A percentile compares a stretch with the other conserved stretches of the same genome.
These are phyloP conservation scores for Phylloscopus whistleri DNA, from an alignment of 2,113 vertebrate genomes.

Conservation along the genomic window DNA sequence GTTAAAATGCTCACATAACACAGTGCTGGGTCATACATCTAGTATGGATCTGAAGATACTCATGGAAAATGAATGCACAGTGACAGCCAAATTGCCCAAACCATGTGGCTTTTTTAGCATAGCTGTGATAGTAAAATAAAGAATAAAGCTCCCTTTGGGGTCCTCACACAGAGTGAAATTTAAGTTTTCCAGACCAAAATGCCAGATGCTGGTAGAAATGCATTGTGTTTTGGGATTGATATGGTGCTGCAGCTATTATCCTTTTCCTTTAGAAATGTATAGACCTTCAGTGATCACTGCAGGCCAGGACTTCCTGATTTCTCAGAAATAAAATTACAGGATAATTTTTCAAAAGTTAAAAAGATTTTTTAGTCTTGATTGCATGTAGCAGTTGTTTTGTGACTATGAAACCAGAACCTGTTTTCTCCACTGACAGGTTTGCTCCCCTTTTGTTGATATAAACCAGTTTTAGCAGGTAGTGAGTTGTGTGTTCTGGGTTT, in stretches of 20 bases:
- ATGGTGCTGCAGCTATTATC: neutral
- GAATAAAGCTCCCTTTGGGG: neutral
- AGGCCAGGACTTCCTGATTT: neutral
- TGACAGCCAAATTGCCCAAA: neutral
- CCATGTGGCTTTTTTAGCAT: neutral
- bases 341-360: neutral
- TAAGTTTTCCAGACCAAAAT: constrained; percentile 16
- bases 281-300: neutral
- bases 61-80: neutral
- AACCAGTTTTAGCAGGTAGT: neutral
- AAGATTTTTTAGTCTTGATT: neutral
- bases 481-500: neutral
- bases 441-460: neutral
- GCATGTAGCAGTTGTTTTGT: neutral
- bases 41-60: neutral
- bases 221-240: neutral
- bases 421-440: neutral
- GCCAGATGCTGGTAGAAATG: neutral
- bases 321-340: neutral
- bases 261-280: neutral
- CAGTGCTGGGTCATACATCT: neutral
- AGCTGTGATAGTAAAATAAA: neutral
- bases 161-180: neutral
- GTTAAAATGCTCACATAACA: neutral
- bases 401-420: neutral